Evolutionary conservation across 2,888 invertebrate genomes (phyloP).

Genomic region (Nasonia oneida): DNA sequence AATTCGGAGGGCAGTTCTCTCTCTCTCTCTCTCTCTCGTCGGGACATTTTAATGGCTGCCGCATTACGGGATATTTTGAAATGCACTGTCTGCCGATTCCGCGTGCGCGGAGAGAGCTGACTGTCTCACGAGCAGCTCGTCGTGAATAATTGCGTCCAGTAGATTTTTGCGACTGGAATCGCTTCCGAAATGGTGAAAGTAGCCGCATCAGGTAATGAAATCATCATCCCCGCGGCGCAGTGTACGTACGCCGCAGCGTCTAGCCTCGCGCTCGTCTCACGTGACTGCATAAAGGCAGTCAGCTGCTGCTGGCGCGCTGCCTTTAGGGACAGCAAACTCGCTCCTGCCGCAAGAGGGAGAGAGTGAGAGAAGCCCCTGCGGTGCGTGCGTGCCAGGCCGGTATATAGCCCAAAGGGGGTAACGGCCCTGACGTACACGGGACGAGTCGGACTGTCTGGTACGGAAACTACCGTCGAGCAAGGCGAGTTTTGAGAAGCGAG

Average conservation of each 20-base stretch:
- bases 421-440: slow-evolving; percentile 41
- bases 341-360: background rate
- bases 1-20: background rate
- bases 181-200: too few species aligned
- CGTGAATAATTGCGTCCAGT: too few species aligned
- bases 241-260: background rate
- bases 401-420: background rate
- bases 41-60: background rate
- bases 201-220: background rate
- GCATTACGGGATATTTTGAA: background rate
- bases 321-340: slow-evolving; percentile 20
- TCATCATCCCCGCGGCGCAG: background rate
- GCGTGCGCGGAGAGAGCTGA: too few species aligned
- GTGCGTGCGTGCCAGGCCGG: slow-evolving; percentile 63
- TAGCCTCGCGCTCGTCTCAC: background rate
- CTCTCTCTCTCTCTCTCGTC: background rate
- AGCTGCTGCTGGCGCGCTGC: background rate
- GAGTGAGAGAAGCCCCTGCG: slow-evolving; percentile 13
- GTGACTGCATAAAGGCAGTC: slow-evolving; percentile 15
- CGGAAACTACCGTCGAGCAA: slow-evolving; percentile 54
- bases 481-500: slow-evolving; percentile 22
- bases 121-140: too few species aligned
- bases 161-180: too few species aligned
- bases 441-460: slow-evolving; percentile 67
- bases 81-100: background rate